Conservation (phyloP, 2,888 invertebrate species). For the Endotricha flammealis region DNA sequence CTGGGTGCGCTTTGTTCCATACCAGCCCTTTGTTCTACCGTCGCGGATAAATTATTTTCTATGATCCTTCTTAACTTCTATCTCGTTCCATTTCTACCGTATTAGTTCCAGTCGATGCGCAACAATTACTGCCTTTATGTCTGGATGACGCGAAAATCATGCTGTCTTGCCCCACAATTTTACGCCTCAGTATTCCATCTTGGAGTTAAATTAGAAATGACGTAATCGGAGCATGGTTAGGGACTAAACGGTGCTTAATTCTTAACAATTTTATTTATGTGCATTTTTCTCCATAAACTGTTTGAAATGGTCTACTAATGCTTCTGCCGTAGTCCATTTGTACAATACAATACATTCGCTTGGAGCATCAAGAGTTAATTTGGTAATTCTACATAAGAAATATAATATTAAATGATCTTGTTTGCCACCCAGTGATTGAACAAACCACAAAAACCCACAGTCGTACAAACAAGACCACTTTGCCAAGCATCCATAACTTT, state of each 20-base stretch:
- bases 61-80: constrained; percentile 69
- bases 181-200: constrained; percentile 63
- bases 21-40: constrained; percentile 70
- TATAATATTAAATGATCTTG: too few relatives aligned
- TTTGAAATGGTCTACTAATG: too few relatives aligned
- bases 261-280: neutral
- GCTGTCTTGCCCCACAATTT: constrained; percentile 66
- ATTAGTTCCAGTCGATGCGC: constrained; percentile 76
- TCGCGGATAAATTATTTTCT: constrained; percentile 75
- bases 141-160: constrained; percentile 75
- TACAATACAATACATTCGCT: too few relatives aligned
- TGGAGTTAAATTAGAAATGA: constrained; percentile 55
- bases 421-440: too few relatives aligned
- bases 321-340: too few relatives aligned
- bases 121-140: constrained; percentile 75
- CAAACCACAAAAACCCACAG: too few relatives aligned
- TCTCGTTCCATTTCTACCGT: constrained; percentile 75
- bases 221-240: constrained; percentile 30
- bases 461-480: too few relatives aligned
- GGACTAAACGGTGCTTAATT: neutral
- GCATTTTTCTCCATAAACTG: neutral
- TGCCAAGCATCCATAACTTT: too few relatives aligned
- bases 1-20: constrained; percentile 68
- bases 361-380: too few relatives aligned
- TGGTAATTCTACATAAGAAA: too few relatives aligned